phyloP scores from a whole-genome alignment of 2,113 vertebrate genomes.

The Isichthys henryi region DNA sequence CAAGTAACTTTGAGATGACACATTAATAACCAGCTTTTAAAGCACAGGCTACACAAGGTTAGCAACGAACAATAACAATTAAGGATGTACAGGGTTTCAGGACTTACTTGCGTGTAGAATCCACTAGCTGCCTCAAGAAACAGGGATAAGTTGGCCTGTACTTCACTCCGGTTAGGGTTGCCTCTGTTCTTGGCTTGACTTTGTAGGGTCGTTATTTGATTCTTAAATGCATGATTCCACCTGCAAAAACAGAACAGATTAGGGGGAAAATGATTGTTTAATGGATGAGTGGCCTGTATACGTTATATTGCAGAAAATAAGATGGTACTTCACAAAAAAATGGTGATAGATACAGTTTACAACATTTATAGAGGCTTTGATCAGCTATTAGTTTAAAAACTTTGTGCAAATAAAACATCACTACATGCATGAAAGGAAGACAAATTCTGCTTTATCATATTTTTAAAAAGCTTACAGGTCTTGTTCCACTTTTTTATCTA shows the following conservation, averaged over 20 bases:
- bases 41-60: not conserved
- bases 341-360: not conserved
- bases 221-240: constrained; percentile 99
- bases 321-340: not conserved
- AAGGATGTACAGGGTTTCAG: not conserved
- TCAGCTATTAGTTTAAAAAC: not conserved
- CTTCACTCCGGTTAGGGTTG: constrained; percentile 96
- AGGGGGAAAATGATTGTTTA: not conserved
- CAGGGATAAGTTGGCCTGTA: constrained; percentile 94
- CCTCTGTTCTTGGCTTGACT: constrained; percentile 97
- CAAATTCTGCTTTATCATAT: not conserved
- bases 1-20: not conserved
- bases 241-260: constrained; percentile 52
- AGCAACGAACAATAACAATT: not conserved
- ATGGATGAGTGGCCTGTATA: not conserved
- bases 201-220: constrained; percentile 98
- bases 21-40: not conserved
- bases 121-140: constrained; percentile 97
- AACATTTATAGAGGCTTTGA: not conserved
- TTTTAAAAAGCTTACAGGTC: constrained; percentile 78
- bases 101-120: constrained; percentile 95
- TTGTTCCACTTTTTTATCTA: constrained; percentile 99
- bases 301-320: not conserved
- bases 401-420: not conserved
- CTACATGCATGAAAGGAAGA: not conserved